Evolutionary conservation across 2,113 vertebrate genomes (phyloP).

Genomic region (Mionectes macconnelli): DNA sequence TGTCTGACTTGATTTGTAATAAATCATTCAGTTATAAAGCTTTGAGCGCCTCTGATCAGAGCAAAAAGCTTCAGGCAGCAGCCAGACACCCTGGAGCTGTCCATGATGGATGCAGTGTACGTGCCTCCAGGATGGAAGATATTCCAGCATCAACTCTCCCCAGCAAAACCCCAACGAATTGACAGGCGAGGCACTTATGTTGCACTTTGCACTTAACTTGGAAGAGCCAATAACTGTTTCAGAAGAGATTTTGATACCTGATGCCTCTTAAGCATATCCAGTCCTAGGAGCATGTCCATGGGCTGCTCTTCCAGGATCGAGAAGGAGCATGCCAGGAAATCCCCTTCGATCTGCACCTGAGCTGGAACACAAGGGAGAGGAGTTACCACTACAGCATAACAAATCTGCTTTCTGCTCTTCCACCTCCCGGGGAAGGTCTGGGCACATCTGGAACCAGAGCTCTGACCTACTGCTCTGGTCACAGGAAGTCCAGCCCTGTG

Average conservation of each 20-base stretch:
- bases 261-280: conserved; percentile 98
- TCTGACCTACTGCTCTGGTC: not conserved
- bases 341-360: conserved; percentile 98
- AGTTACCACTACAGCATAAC: not conserved
- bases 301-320: conserved; percentile 98
- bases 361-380: conserved; percentile 72
- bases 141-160: not conserved
- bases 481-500: not conserved
- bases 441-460: not conserved
- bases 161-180: not conserved
- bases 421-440: not conserved
- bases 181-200: not conserved
- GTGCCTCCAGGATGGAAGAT: not conserved
- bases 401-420: not conserved
- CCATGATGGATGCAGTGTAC: accelerated
- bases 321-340: conserved; percentile 96
- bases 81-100: not conserved
- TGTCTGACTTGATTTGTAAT: not conserved
- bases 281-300: conserved; percentile 98
- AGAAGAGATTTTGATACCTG: conserved; percentile 79
- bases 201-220: not conserved
- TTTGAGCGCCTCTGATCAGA: not conserved
- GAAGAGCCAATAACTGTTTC: not conserved
- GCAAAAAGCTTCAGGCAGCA: not conserved
- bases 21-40: not conserved